A percentile compares a stretch with the other conserved stretches of the same genome.
These are phyloP conservation scores for Leucopternis melanops DNA, from an alignment of 2,113 vertebrate genomes.

Conservation along the genomic window DNA sequence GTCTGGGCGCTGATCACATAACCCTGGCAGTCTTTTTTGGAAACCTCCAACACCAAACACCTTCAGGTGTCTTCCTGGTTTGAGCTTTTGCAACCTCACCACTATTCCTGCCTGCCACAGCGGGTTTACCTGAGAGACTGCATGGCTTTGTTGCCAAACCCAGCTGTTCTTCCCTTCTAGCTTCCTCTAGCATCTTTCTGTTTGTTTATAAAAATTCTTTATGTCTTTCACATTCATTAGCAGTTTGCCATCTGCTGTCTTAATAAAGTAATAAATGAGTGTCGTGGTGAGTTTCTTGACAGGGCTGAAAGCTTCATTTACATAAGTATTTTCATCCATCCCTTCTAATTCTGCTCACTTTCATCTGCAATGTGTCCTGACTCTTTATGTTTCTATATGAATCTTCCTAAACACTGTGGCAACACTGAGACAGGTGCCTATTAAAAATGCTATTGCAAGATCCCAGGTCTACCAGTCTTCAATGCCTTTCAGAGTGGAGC, in stretches of 20 bases:
- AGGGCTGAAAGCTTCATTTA: constrained; percentile 38
- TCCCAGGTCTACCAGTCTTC: not conserved
- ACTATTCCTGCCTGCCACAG: not conserved
- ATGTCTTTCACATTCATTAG: constrained; percentile 57
- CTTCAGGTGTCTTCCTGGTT: not conserved
- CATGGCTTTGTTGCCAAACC: not conserved
- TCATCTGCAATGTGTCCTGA: not conserved
- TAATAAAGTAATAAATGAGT: constrained; percentile 63
- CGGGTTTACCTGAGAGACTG: not conserved
- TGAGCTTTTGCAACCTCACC: not conserved
- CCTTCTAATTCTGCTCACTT: not conserved
- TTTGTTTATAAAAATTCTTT: constrained; percentile 19
- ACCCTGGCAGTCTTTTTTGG: not conserved
- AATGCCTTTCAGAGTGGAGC: not conserved
- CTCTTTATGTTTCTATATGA: not conserved
- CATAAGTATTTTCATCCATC: constrained; percentile 38
- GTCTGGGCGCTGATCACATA: not conserved
- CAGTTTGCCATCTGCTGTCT: constrained; percentile 67
- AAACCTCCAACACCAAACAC: not conserved
- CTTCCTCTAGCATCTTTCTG: not conserved
- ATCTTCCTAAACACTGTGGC: not conserved
- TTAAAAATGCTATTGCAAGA: not conserved
- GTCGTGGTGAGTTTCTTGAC: constrained; percentile 30
- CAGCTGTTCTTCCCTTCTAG: not conserved
- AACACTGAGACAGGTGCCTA: not conserved